These are phyloP conservation scores for Athrips mouffetella DNA, from an alignment of 2,888 invertebrate species.

Conservation along the genomic window DNA sequence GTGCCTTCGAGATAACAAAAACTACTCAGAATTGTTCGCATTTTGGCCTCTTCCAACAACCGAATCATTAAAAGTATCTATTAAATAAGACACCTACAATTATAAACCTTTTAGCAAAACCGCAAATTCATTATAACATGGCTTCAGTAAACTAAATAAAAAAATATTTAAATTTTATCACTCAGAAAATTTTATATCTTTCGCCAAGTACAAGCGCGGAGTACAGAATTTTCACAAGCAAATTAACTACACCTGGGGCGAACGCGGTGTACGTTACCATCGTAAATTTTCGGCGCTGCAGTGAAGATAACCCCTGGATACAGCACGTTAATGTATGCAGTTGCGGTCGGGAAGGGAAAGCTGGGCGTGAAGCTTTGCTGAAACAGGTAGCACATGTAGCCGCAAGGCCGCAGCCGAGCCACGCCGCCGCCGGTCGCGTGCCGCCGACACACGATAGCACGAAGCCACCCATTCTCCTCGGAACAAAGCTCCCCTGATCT, in stretches of 20 bases:
- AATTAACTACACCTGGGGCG: conserved; percentile 11
- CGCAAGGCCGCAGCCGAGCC: conserved; percentile 34
- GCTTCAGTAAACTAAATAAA: too few relatives aligned
- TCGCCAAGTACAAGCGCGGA: too few relatives aligned
- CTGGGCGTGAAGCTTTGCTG: conserved; percentile 24
- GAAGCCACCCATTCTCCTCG: conserved; percentile 53
- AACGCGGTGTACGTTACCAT: conserved; percentile 13
- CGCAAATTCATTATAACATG: too few relatives aligned
- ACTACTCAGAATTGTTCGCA: conserved; percentile 1
- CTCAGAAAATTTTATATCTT: too few relatives aligned
- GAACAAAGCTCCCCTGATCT: conserved; percentile 71
- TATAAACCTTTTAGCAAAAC: neutral
- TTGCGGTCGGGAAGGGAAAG: conserved; percentile 34
- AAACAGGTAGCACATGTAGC: conserved; percentile 38
- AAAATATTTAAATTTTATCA: too few relatives aligned
- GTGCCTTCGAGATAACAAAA: conserved; percentile 28
- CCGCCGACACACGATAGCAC: conserved; percentile 51
- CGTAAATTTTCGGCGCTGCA: conserved; percentile 24
- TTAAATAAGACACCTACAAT: neutral
- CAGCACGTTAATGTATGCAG: conserved; percentile 34
- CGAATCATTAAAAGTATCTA: too few relatives aligned
- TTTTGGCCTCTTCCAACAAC: too few relatives aligned
- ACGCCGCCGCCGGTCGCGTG: conserved; percentile 41
- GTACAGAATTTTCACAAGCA: neutral
- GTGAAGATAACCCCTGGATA: conserved; percentile 26